Percentiles rank a stretch among this genome's conserved stretches.
phyloP scores from a whole-genome alignment of 2,888 invertebrate genomes.

The Hipparchia sbordonii region DNA sequence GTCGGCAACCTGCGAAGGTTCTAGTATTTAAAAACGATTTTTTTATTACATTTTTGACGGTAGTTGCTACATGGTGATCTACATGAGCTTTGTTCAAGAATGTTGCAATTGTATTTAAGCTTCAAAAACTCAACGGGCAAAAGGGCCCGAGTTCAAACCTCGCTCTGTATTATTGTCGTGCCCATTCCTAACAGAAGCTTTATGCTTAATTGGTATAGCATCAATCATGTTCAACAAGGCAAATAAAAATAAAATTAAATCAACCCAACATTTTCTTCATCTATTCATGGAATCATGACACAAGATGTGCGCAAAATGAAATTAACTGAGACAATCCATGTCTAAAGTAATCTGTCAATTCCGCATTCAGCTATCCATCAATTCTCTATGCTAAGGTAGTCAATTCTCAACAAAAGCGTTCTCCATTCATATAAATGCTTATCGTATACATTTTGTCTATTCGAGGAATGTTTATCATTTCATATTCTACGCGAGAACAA shows the following conservation, averaged over 20 bases:
- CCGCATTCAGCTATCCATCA: not conserved
- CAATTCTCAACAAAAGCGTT: not conserved
- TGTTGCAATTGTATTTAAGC: too few relatives aligned
- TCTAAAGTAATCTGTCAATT: not conserved
- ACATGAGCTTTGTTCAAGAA: too few relatives aligned
- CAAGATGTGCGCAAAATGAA: not conserved
- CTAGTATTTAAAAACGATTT: not conserved
- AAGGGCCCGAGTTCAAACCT: too few relatives aligned
- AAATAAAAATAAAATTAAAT: not conserved
- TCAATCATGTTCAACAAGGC: too few relatives aligned
- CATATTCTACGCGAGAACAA: conserved; percentile 17
- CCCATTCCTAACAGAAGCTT: too few relatives aligned
- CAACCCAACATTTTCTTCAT: not conserved
- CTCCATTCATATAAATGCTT: conserved; percentile 12
- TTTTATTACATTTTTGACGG: not conserved
- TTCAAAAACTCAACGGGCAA: too few relatives aligned
- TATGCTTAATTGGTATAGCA: too few relatives aligned
- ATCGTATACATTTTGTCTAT: conserved; percentile 11
- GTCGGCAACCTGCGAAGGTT: not conserved
- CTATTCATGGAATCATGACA: not conserved
- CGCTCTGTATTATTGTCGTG: too few relatives aligned
- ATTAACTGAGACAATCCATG: conserved; percentile 2
- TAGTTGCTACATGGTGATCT: not conserved
- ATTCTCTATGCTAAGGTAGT: conserved; percentile 11
- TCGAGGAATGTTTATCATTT: conserved; percentile 13